Evolutionary conservation across 2,113 vertebrate genomes (phyloP).

Genomic region (Paraplagusia blochii): DNA sequence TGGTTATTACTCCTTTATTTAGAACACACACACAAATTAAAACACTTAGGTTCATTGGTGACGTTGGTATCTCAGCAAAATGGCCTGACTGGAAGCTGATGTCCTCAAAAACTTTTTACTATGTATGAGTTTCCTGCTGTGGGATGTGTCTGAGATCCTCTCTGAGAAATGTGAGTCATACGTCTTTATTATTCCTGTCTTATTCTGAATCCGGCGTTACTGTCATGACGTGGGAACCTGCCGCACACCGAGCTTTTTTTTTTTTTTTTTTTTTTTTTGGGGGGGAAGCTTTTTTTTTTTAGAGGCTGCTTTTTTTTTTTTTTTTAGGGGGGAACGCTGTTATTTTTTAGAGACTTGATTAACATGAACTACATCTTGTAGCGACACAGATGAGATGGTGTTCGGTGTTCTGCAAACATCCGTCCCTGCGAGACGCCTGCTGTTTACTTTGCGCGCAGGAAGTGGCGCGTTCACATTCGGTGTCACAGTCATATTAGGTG

Average conservation of each 20-base stretch:
- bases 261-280: slow-evolving; percentile 29
- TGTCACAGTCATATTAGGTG: slow-evolving; percentile 61
- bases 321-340: no score
- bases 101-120: neutral
- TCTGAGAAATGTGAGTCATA: slow-evolving; percentile 20
- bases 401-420: slow-evolving; percentile 29
- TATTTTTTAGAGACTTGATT: slow-evolving; percentile 20
- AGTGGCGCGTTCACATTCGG: slow-evolving; percentile 61
- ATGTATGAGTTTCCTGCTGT: neutral
- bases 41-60: no score
- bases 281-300: no score
- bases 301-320: slow-evolving; percentile 12
- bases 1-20: no score
- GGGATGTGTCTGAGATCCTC: slow-evolving; percentile 3
- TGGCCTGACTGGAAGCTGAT: no score
- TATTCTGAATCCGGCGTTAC: slow-evolving; percentile 35
- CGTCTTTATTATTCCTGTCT: slow-evolving; percentile 1
- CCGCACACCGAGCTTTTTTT: slow-evolving; percentile 24
- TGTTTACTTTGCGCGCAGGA: slow-evolving; percentile 64
- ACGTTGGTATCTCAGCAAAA: no score
- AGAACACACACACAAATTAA: no score
- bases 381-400: slow-evolving; percentile 40
- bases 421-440: slow-evolving; percentile 38
- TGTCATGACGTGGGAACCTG: slow-evolving; percentile 29
- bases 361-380: slow-evolving; percentile 31